Percentiles rank a stretch among this genome's conserved stretches.
Conservation (phyloP, 2,888 invertebrate species). For the Psylliodes chrysocephalus region DNA sequence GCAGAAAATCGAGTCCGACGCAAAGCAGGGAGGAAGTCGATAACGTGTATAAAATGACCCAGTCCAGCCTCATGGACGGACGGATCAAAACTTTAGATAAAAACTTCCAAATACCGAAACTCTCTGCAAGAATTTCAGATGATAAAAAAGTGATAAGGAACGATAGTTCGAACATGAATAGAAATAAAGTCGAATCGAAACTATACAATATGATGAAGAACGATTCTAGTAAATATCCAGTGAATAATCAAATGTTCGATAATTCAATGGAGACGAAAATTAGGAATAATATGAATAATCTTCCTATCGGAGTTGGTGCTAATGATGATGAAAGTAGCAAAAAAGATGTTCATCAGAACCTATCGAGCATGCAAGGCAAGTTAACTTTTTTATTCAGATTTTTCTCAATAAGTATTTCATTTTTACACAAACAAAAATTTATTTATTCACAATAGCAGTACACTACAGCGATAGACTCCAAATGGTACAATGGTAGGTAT, state of each 20-base stretch:
- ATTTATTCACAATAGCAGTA: no score
- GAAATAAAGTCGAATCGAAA: conserved; percentile 57
- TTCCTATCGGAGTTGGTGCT: conserved; percentile 40
- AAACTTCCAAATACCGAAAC: conserved; percentile 88
- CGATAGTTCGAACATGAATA: conserved; percentile 52
- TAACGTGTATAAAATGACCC: conserved; percentile 71
- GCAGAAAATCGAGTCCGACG: conserved; percentile 76
- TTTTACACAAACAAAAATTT: no score
- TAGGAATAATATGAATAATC: conserved; percentile 55
- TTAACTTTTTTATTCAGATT: no score
- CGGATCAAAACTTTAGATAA: conserved; percentile 82
- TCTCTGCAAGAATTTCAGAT: conserved; percentile 68
- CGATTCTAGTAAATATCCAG: conserved; percentile 56
- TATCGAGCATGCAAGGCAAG: conserved; percentile 47
- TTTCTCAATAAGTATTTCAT: no score
- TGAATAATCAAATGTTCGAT: conserved; percentile 58
- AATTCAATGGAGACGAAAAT: conserved; percentile 59
- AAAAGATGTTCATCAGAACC: conserved; percentile 54
- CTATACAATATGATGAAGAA: conserved; percentile 59
- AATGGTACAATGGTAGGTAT: no score
- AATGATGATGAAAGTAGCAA: conserved; percentile 53
- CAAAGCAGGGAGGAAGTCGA: conserved; percentile 73
- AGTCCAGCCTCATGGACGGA: conserved; percentile 74
- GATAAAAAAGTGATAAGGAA: conserved; percentile 49
- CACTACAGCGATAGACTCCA: no score